Conservation (phyloP, 1,140 invertebrate species). For the Drosophila oshimai region DNA sequence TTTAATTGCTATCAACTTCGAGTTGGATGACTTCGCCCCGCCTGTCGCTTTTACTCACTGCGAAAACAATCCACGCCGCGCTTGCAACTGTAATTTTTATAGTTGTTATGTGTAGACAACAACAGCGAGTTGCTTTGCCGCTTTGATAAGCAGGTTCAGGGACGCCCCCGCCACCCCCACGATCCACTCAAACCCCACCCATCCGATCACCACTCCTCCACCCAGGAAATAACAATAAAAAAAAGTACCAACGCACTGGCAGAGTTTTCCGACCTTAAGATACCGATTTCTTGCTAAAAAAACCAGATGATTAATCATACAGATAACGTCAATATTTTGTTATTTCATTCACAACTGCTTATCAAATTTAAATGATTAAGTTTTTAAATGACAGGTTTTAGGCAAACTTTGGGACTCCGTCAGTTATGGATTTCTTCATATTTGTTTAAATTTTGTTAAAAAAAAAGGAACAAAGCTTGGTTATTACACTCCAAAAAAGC, state of each 20-base stretch:
- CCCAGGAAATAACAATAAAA: not conserved
- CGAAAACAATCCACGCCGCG: slow-evolving; percentile 39
- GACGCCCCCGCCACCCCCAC: slow-evolving; percentile 12
- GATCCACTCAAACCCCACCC: slow-evolving; percentile 3
- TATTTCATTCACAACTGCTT: slow-evolving; percentile 16
- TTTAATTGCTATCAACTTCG: slow-evolving; percentile 68
- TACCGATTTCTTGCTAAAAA: not conserved
- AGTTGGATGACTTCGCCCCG: slow-evolving; percentile 28
- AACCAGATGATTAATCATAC: slow-evolving; percentile 19
- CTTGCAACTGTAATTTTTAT: slow-evolving; percentile 73
- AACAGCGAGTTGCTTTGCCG: slow-evolving; percentile 35
- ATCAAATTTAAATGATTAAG: slow-evolving; percentile 1
- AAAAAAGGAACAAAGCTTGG: not conserved
- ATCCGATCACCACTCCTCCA: not conserved
- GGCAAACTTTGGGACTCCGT: not conserved
- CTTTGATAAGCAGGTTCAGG: slow-evolving; percentile 78
- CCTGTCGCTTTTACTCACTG: slow-evolving; percentile 44
- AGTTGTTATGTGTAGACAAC: slow-evolving; percentile 66
- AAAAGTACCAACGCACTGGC: not conserved
- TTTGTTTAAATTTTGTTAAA: not conserved
- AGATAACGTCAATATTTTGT: slow-evolving; percentile 8
- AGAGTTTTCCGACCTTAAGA: slow-evolving; percentile 18
- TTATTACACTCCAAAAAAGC: not conserved
- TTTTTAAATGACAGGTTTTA: not conserved
- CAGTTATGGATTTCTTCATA: not conserved